A percentile compares a stretch with the other conserved stretches of the same genome.
Conservation (phyloP, 2,888 invertebrate species). For the Antheraea yamamai region DNA sequence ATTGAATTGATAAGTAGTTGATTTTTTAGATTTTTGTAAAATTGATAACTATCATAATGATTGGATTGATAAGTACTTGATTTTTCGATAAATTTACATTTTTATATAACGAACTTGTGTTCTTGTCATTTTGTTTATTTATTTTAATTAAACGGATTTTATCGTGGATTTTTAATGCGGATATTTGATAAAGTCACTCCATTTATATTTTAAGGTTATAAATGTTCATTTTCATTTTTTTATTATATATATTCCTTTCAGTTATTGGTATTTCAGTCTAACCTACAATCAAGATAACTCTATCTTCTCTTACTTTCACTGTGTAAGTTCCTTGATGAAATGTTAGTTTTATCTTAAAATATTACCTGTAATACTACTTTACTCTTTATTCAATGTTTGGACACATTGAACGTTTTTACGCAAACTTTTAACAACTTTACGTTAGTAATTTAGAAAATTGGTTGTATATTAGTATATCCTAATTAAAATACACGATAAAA, state of each 20-base stretch:
- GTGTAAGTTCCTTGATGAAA: no score
- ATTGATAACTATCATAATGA: slow-evolving; percentile 29
- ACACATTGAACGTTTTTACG: background rate
- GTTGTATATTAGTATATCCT: background rate
- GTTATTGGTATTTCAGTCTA: no score
- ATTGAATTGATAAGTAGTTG: slow-evolving; percentile 35
- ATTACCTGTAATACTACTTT: no score
- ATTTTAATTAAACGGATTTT: slow-evolving; percentile 11
- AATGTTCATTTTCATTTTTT: background rate
- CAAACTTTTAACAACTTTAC: background rate
- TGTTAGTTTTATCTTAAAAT: no score
- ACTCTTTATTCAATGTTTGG: no score
- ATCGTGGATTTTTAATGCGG: background rate
- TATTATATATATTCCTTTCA: background rate
- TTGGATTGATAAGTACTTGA: slow-evolving; percentile 36
- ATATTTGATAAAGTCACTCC: background rate
- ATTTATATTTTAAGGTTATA: background rate
- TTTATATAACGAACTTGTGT: slow-evolving; percentile 40
- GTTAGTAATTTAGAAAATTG: background rate
- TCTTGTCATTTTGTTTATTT: slow-evolving; percentile 34
- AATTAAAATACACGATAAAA: slow-evolving; percentile 1
- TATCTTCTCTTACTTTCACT: no score
- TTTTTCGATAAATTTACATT: slow-evolving; percentile 65
- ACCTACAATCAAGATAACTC: no score
- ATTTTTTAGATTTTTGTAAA: slow-evolving; percentile 57